Base-by-base conservation (phyloP, 2,888 invertebrate genomes). In the Lasioglossum villosulum region DNA sequence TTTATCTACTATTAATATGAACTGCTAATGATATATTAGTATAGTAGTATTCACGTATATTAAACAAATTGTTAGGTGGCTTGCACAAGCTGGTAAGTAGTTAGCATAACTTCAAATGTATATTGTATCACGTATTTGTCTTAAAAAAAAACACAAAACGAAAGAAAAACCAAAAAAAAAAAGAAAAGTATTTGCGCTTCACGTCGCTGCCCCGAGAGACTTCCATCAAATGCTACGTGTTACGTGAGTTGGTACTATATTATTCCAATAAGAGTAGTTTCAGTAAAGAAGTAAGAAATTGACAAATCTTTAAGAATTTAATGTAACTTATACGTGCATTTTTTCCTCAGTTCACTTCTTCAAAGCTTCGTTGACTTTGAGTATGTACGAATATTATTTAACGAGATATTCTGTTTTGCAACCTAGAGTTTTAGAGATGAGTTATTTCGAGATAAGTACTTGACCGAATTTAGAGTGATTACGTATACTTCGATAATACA, bases 221-320 rank as follows among this genome's bases (percentile, higher is more conserved):
- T 52, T 56, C 76, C 45, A 74, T 34, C 34, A 59, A 34, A 42
- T 71, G 63, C 42, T 48, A 48, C 42, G 56, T 39, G 45, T 34
- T 48, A 48, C 52, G 68, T 34, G 45, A 68, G 39, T 74, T 48
- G 63, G 48, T 63, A 75, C 52, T 75, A 37, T 74, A n/a, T 75
- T 83, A 75, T 83, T 84, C 72, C 78, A 78, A 72, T 71, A 78
- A 45, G 66, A 56, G 75, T 78, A 83, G 71, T 78, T 75, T 68
- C 66, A 37, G 34, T 68, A 23, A 34, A 63, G n/a, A 75, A 34
- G 27, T 63, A 48, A 66, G 34, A 71, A 59, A 48, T 77, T 23
- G 34, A 74, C 63, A 63, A 70, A 73, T 5, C 71, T 34, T 48
- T 30, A 42, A 75, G 30, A 45, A 8, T 39, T 30, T 71, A 45